phyloP scores from a whole-genome alignment of 2,888 invertebrate species.

The Temnothorax rugatulus region DNA sequence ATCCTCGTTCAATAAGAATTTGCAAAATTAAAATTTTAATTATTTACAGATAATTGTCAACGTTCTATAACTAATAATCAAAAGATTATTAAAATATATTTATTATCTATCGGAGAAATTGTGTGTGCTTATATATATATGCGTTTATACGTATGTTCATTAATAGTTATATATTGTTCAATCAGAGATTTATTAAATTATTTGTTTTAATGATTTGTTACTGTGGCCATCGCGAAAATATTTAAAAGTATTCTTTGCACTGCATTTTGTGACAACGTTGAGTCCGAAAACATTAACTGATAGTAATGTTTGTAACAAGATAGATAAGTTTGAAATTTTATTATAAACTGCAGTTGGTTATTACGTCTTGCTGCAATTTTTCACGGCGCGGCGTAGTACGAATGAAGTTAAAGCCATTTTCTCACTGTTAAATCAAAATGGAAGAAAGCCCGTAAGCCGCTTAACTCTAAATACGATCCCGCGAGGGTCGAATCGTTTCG shows the following conservation, averaged over 20 bases:
- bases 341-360: conserved; percentile 12
- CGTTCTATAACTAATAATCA: neutral
- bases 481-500: conserved; percentile 32
- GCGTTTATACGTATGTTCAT: neutral
- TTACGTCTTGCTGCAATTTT: conserved; percentile 35
- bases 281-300: neutral
- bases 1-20: neutral
- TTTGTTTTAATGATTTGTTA: neutral
- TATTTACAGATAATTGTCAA: neutral
- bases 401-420: conserved; percentile 35
- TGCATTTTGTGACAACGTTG: neutral
- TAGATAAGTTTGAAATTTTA: conserved; percentile 18
- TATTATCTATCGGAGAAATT: conserved; percentile 12
- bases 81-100: neutral
- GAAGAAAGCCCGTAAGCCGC: conserved; percentile 49
- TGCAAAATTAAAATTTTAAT: neutral
- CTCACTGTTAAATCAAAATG: conserved; percentile 49
- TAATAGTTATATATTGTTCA: neutral
- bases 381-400: neutral
- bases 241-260: neutral
- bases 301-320: neutral
- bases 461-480: conserved; percentile 49
- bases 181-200: neutral
- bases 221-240: neutral
- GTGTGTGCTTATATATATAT: neutral